Base-by-base conservation (phyloP, 2,888 invertebrate genomes). In the Dasypogon diadema region DNA sequence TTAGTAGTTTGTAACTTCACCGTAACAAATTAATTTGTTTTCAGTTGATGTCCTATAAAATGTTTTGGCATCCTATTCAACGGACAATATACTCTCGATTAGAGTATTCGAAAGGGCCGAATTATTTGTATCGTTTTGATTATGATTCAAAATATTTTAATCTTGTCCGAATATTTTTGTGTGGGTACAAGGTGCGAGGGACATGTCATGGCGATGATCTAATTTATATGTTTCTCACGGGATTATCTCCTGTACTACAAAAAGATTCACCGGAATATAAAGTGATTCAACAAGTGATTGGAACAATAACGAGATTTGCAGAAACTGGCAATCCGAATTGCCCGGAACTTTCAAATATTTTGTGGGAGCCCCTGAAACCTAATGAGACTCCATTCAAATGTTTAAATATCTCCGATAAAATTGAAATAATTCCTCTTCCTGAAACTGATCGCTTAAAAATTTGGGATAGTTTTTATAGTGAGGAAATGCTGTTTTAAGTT, bases 151-250 rank as follows among this genome's bases (percentile, higher is more conserved):
- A 81, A 30, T 79, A 81, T 2, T 75, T 78, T 12, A 80, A 80
- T 75, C 51, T 79, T 12, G 56, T 76, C 0, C 77, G 77, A 58
- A 75, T 75, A 5, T 18, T 77, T 6, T 76, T 77, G 16, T 84
- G 83, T 34, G 85, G 83, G 10, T 79, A 80, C 2, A 79, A 81
- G 37, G 73, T 83, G 21, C 79, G 81, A 0, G 86, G 86, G 8
- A 82, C 81, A 0, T 82, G 85, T 30, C 86, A 86, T 78, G 85
- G 83, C 1, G 86, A 86, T 78, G 86, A 86, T 72, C 78, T 85
- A 16, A 80, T 81, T 22, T 86, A 84, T 75, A 79, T 86, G 0
- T 86, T 84, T 63, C 81, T 83, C 26, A 81, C 82, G 24, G 81
- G 82, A 77, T 78, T 84, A 51, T 80, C 83, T 1, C 81, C 82